Evolutionary conservation across 2,888 invertebrate species (phyloP).

Genomic region (Petrolisthes manimaculis): DNA sequence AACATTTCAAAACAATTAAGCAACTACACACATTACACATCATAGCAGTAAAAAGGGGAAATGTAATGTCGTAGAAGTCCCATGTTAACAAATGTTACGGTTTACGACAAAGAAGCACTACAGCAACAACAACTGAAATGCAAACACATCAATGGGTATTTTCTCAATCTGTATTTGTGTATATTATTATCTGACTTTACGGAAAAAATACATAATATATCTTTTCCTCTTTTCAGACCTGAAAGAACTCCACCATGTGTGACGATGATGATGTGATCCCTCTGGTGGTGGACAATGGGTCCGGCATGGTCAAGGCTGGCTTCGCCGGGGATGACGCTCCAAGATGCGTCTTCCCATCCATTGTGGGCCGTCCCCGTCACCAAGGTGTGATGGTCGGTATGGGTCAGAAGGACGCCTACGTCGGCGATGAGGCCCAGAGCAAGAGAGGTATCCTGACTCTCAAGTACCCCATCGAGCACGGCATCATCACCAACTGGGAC

Average conservation of each 20-base stretch:
- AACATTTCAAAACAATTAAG: too few species aligned
- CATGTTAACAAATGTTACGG: too few species aligned
- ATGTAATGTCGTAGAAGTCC: too few species aligned
- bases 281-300: slow-evolving; percentile 64
- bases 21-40: too few species aligned
- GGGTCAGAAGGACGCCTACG: slow-evolving; percentile 97
- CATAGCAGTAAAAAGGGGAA: too few species aligned
- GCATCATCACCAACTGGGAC: slow-evolving; percentile 90
- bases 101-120: too few species aligned
- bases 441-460: slow-evolving; percentile 75
- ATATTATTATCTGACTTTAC: too few species aligned
- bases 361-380: slow-evolving; percentile 74
- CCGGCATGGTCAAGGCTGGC: slow-evolving; percentile 66
- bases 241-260: slow-evolving; percentile 44
- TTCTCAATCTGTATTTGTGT: too few species aligned
- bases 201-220: not conserved
- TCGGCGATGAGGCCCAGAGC: slow-evolving; percentile 96
- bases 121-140: too few species aligned
- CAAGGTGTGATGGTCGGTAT: slow-evolving; percentile 89
- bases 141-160: too few species aligned
- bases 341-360: slow-evolving; percentile 62
- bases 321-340: slow-evolving; percentile 65
- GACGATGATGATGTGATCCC: slow-evolving; percentile 63
- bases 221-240: slow-evolving; percentile 10
- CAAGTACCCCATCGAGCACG: slow-evolving; percentile 74